phyloP scores from a whole-genome alignment of 2,113 vertebrate species.

The Oncorhynchus nerka region DNA sequence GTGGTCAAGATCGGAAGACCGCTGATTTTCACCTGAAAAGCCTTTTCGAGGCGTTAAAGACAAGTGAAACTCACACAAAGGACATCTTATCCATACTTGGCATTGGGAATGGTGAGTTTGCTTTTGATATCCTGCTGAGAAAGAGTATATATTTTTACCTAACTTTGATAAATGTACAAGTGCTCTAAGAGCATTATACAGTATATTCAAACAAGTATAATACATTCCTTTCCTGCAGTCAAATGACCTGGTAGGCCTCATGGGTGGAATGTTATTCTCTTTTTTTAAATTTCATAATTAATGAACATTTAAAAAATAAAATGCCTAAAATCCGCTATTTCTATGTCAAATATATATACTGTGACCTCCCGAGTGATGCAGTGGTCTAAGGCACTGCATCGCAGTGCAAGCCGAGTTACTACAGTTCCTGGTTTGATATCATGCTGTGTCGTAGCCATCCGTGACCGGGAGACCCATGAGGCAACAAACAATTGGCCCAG shows the following conservation, averaged over 20 bases:
- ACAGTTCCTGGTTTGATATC: too few species aligned
- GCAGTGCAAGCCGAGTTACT: too few species aligned
- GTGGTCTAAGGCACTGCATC: too few species aligned
- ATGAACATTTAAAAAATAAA: too few species aligned
- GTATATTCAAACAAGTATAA: not conserved
- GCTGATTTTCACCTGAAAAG: constrained; percentile 42
- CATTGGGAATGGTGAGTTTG: constrained; percentile 50
- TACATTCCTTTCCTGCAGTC: not conserved
- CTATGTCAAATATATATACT: too few species aligned
- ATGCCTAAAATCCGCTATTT: too few species aligned
- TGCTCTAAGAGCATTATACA: not conserved
- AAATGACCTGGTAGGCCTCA: too few species aligned
- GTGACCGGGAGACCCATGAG: too few species aligned
- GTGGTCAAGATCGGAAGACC: not conserved
- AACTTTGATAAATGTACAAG: not conserved
- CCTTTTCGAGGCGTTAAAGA: constrained; percentile 51
- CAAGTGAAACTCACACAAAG: rapidly evolving
- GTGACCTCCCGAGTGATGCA: too few species aligned
- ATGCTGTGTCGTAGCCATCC: too few species aligned
- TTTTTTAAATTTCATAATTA: not conserved
- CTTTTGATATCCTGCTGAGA: not conserved
- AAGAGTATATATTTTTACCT: not conserved
- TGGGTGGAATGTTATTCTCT: not conserved
- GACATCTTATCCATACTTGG: constrained; percentile 35
- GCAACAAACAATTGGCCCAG: too few species aligned